Evolutionary conservation across 2,888 invertebrate genomes (phyloP).

Genomic region (Cyaniris semiargus): DNA sequence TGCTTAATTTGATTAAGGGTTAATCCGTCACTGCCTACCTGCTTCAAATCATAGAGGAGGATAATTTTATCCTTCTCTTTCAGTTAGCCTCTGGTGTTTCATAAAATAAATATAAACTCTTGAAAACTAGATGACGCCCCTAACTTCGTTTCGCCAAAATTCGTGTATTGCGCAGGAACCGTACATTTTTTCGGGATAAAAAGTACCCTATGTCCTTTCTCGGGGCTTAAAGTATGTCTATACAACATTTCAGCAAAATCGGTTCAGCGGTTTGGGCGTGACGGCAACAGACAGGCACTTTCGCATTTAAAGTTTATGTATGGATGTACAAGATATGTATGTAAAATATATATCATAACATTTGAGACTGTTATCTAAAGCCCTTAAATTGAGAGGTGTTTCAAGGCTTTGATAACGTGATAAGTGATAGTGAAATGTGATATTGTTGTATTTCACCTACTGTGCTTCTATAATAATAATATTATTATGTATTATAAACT

Average conservation of each 20-base stretch:
- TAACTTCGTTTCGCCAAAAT: too few relatives aligned
- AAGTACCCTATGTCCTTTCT: too few relatives aligned
- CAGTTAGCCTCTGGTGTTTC: too few relatives aligned
- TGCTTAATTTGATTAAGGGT: too few relatives aligned
- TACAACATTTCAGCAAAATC: neutral
- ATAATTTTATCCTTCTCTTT: too few relatives aligned
- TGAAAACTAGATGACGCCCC: too few relatives aligned
- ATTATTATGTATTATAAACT: too few relatives aligned
- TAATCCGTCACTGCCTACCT: too few relatives aligned
- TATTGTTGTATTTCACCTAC: neutral
- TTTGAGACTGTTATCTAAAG: conserved; percentile 4
- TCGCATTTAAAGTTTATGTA: neutral
- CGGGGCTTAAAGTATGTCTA: neutral
- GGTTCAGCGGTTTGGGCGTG: neutral
- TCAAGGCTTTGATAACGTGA: conserved; percentile 18
- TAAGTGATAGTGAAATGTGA: neutral
- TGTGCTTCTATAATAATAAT: neutral
- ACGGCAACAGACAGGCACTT: neutral
- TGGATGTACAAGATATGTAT: neutral
- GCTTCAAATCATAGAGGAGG: too few relatives aligned
- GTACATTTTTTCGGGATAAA: too few relatives aligned
- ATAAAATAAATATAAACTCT: too few relatives aligned
- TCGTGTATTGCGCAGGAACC: too few relatives aligned
- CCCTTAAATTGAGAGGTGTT: conserved; percentile 23
- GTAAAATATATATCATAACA: neutral